Evolutionary conservation across 2,797 vertebrate genomes (phyloP).

Genomic region (Poeciliopsis turneri): DNA sequence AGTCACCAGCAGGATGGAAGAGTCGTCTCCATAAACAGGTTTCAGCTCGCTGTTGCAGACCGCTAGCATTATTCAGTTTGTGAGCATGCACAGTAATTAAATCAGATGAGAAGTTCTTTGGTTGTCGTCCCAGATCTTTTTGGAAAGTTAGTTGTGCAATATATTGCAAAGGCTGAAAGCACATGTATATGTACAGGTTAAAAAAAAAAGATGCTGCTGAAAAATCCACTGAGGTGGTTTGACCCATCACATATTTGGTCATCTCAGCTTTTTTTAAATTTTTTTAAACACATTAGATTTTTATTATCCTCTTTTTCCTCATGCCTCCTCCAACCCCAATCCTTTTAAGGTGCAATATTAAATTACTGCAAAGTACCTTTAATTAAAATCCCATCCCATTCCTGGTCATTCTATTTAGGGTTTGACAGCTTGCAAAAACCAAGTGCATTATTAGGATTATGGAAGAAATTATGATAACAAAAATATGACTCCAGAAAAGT

Average conservation of each 20-base stretch:
- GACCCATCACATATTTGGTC: slow-evolving; percentile 2
- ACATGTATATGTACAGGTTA: background rate
- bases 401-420: background rate
- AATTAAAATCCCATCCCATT: slow-evolving; percentile 4
- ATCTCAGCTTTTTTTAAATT: slow-evolving; percentile 2
- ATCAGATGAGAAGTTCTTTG: background rate
- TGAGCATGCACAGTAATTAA: background rate
- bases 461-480: background rate
- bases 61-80: too few relatives aligned
- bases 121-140: background rate
- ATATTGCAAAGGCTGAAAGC: background rate
- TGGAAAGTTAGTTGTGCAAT: background rate
- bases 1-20: background rate
- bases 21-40: background rate
- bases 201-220: background rate
- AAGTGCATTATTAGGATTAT: slow-evolving; percentile 8
- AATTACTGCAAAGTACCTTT: slow-evolving; percentile 38
- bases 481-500: background rate
- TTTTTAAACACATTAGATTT: background rate
- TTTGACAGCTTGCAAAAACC: slow-evolving; percentile 11
- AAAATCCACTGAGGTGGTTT: slow-evolving; percentile 12
- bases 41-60: background rate
- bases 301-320: background rate
- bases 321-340: background rate
- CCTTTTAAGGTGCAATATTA: slow-evolving; percentile 14